A percentile compares a stretch with the other conserved stretches of the same genome.
These are phyloP conservation scores for Lasioglossum vierecki DNA, from an alignment of 2,888 invertebrate species.

Conservation along the genomic window DNA sequence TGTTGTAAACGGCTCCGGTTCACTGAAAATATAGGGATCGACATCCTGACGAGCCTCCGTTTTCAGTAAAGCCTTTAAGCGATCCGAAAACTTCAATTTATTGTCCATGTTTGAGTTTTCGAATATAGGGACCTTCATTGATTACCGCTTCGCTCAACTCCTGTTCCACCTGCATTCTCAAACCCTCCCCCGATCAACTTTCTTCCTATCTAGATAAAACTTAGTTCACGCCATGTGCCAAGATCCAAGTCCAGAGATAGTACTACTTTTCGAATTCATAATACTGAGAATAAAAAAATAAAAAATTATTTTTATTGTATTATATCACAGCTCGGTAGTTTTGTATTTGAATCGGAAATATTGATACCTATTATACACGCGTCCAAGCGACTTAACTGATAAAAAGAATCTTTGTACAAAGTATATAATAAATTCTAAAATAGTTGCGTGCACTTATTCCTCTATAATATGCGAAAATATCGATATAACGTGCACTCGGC, in stretches of 20 bases:
- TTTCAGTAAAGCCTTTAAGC: conserved; percentile 83
- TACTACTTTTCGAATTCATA: conserved; percentile 57
- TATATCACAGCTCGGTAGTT: conserved; percentile 63
- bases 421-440: conserved; percentile 60
- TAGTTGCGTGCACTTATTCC: conserved; percentile 39
- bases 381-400: conserved; percentile 24
- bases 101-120: conserved; percentile 82
- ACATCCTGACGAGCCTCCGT: conserved; percentile 81
- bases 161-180: conserved; percentile 80
- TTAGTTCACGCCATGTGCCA: conserved; percentile 72
- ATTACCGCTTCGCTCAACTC: conserved; percentile 65
- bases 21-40: conserved; percentile 85
- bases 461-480: conserved; percentile 32
- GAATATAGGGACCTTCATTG: conserved; percentile 80
- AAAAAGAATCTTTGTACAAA: conserved; percentile 44
- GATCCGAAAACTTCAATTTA: conserved; percentile 84
- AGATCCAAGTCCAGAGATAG: conserved; percentile 62
- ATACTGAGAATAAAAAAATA: conserved; percentile 66
- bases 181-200: conserved; percentile 72
- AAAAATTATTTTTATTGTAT: conserved; percentile 62
- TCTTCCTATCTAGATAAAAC: conserved; percentile 69
- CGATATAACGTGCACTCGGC: conserved; percentile 27
- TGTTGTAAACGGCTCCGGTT: conserved; percentile 81
- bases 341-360: conserved; percentile 37
- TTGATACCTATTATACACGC: conserved; percentile 21